Percentiles rank a stretch among this genome's conserved stretches.
phyloP scores from a whole-genome alignment of 2,888 invertebrate genomes.

The Rhingia rostrata region DNA sequence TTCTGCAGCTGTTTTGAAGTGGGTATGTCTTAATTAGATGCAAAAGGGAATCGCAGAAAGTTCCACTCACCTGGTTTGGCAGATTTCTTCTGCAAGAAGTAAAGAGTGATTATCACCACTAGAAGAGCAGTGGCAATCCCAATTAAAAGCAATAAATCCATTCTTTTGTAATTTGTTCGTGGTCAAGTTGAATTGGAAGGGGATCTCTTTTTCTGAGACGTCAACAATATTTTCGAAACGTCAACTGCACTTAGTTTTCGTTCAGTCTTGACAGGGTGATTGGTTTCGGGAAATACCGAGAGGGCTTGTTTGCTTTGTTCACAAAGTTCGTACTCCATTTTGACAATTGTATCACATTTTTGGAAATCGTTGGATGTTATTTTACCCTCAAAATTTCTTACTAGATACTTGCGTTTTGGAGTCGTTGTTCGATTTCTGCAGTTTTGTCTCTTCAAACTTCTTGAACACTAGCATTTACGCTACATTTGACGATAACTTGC shows the following conservation, averaged over 20 bases:
- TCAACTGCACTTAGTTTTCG: slow-evolving; percentile 76
- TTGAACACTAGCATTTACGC: no score
- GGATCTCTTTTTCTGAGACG: slow-evolving; percentile 31
- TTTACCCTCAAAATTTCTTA: no score
- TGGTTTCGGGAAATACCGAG: neutral
- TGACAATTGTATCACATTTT: no score
- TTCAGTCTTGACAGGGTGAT: slow-evolving; percentile 30
- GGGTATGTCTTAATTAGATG: slow-evolving; percentile 10
- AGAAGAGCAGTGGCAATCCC: slow-evolving; percentile 83
- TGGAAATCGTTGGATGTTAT: no score
- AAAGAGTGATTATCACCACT: slow-evolving; percentile 81
- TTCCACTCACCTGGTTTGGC: slow-evolving; percentile 73
- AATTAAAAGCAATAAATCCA: slow-evolving; percentile 83
- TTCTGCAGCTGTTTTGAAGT: slow-evolving; percentile 45
- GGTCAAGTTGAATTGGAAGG: neutral
- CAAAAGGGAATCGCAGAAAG: neutral
- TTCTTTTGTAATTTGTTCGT: slow-evolving; percentile 68
- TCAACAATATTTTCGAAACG: slow-evolving; percentile 76
- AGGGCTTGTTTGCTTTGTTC: neutral
- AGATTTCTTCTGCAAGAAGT: slow-evolving; percentile 80
- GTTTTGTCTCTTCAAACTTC: no score
- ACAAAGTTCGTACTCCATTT: no score
- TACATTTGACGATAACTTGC: no score
- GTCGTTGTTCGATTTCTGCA: no score
- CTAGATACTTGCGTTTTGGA: no score